Base-by-base conservation (phyloP, 2,888 invertebrate species). In the Campoletis raptor region DNA sequence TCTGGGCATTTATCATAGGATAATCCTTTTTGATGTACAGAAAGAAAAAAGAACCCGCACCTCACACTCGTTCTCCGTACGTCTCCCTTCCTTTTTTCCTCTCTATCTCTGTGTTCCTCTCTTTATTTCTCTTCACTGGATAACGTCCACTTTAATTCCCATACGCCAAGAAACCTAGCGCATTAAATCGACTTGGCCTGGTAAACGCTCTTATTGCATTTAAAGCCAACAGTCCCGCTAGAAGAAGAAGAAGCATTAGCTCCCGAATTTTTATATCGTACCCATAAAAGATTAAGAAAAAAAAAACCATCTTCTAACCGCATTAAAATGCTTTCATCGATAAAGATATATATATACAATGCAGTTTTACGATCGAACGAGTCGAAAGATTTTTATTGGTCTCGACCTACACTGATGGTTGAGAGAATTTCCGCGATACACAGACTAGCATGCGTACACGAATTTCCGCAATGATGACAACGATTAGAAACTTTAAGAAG, bases 1-100 rank as follows among this genome's bases (percentile, higher is more conserved):
- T 88, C 78, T 74, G 85, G 87, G 88, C 92, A 93, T 93, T 93
- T 92, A 93, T 93, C 92, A 92, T 85, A 87, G 90, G 91, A 93
- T 92, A 91, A 93, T 92, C 92, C 92, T 91, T 92, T 82, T 91
- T 90, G 90, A 90, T 87, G 90, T 82, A 61, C 85, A 82, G 54
- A 40, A 40, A 66, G 54, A 73, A 66, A 73, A 67, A 87, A 88
- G 9, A 42, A 40, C 40, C 83, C 84, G n/a, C n/a, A 61, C 66
- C 70, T 73, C 73, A 4, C 66, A 66, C 64, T 78, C 80, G 64
- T 18, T 42, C 21, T 61, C n/a, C 67, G 10, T 85, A 15, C 42
- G 79, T 88, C 83, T 83, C 78, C 85, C 30, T 36, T 36, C 36
- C 61, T 77, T 21, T 66, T 79, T 87, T 83, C 79, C 81, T 88